Conservation (phyloP, 2,888 invertebrate genomes). For the Drosophila monieri region DNA sequence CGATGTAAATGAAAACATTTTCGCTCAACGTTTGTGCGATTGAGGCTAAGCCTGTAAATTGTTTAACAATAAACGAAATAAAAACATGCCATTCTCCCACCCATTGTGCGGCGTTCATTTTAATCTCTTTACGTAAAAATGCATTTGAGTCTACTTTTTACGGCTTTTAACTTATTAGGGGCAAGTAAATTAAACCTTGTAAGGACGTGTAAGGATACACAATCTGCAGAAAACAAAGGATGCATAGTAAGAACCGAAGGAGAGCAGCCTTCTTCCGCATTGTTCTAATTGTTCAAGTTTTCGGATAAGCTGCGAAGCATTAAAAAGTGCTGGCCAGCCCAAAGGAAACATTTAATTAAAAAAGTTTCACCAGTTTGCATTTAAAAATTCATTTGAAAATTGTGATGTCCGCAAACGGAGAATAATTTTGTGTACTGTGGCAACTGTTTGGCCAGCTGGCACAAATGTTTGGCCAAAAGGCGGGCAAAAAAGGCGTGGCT, state of each 20-base stretch:
- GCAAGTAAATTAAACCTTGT: background rate
- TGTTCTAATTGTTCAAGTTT: slow-evolving; percentile 36
- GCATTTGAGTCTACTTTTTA: background rate
- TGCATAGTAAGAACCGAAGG: background rate
- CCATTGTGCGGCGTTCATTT: slow-evolving; percentile 17
- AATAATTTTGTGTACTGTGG: slow-evolving; percentile 20
- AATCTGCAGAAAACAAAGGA: background rate
- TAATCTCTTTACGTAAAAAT: slow-evolving; percentile 21
- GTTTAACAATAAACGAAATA: slow-evolving; percentile 36
- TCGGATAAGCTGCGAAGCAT: slow-evolving; percentile 32
- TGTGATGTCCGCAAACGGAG: slow-evolving; percentile 1
- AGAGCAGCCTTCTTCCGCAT: background rate
- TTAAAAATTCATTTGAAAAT: slow-evolving; percentile 37
- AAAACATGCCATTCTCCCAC: slow-evolving; percentile 13
- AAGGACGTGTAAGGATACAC: background rate
- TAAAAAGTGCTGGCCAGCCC: slow-evolving; percentile 14
- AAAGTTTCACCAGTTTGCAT: slow-evolving; percentile 55
- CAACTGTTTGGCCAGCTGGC: slow-evolving; percentile 39
- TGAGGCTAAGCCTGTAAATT: slow-evolving; percentile 42
- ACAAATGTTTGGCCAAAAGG: slow-evolving; percentile 29
- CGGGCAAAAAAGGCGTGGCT: slow-evolving; percentile 23
- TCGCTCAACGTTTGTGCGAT: slow-evolving; percentile 19
- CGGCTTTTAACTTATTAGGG: background rate
- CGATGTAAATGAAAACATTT: slow-evolving; percentile 34
- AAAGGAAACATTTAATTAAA: slow-evolving; percentile 68